Evolutionary conservation across 2,888 invertebrate species (phyloP), one percentile per base, ranked within the genome.

Genomic region (Linnaemya tessellans): DNA sequence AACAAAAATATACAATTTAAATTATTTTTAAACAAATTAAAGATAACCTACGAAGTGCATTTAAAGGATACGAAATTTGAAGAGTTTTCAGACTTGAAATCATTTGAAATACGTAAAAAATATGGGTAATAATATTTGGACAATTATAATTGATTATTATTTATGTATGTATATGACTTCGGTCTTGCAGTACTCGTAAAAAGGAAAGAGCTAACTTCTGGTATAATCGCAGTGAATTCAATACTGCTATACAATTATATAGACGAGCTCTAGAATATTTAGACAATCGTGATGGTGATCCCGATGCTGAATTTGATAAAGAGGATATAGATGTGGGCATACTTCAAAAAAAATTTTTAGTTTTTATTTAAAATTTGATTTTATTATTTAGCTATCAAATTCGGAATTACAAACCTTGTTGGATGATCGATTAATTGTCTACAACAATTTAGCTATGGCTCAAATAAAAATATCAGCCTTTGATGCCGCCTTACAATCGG

Each of bases 391-490:
- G 93, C 88, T 91, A 4, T 93, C 94, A 3, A 94, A 95, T 88
- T 92, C 94, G 25, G 94, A 95, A 80, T 91, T 96, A 60, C 95
- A 95, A 89, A 92, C 94, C 49, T 90, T 98, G 70, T 90, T 97
- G 41, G 97, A 97, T 74, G 97, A 97, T 90, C 93, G 97, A 86
- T 93, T 98, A 71, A 95, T 97, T 89, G 97, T 97, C 1, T 96
- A 96, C 89, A 98, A 98, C 91, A 98, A 98, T 91, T 95, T 98
- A 94, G 98, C 98, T 15, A 97, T 97, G 86, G 97, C 98, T 15
- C 98, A 98, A 93, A 94, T 98, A 87, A 98, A 97, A 93, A 95
- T 97, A 51, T 95, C 96, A 77, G 96, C 97, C 10, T 97, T 95
- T 90, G 97, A 97, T 88, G 96, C 97, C 11, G 98, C 98, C 8